Base-by-base conservation (phyloP, 1,140 invertebrate species). In the Atopsyche davidsoni region DNA sequence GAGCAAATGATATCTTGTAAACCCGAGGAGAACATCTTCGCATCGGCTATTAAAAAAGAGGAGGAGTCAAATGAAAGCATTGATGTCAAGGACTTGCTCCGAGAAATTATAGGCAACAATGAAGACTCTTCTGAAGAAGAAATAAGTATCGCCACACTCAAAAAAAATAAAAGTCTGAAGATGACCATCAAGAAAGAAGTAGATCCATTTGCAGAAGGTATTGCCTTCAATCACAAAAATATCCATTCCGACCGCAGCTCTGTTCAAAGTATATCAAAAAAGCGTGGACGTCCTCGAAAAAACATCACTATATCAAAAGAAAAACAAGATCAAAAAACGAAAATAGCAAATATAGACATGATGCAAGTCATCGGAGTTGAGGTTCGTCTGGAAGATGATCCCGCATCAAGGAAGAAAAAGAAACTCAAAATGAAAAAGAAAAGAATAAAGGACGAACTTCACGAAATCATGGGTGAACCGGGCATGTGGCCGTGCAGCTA, bases 61-160 rank as follows among this genome's bases (percentile, higher is more conserved):
- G 19, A 14, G 4, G 25, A 10, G 2, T 14, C 3, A 10, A 13
- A 34, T n/a, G 43, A 18, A 16, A 16, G 31, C n/a, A 48, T 55
- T 6, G 25, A 55, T 34, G 47, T 51, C 9, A 51, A 51, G 22
- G 53, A 51, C 2, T 42, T 56, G 21, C 36, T 55, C 6, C 18
- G 31, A 22, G 46, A 44, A 11, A 36, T 55, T 34, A 43, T 48
- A 16, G 25, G 38, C n/a, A 39, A 51, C 24, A 22, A 47, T 17
- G 39, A 46, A 36, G 10, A 18, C 14, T 45, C 18, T 10, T 41
- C 51, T 4, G 47, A 38, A 2, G 50, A 52, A 32, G 48, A 56
- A 4, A 9, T 55, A 2, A 55, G 53, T 31, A 46, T 50, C 21
- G 42, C 46, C n/a, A 25, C 47, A 11, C 23, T 50, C 23, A 55